Conservation (phyloP, 2,797 vertebrate genomes). For the Columba guinea region DNA sequence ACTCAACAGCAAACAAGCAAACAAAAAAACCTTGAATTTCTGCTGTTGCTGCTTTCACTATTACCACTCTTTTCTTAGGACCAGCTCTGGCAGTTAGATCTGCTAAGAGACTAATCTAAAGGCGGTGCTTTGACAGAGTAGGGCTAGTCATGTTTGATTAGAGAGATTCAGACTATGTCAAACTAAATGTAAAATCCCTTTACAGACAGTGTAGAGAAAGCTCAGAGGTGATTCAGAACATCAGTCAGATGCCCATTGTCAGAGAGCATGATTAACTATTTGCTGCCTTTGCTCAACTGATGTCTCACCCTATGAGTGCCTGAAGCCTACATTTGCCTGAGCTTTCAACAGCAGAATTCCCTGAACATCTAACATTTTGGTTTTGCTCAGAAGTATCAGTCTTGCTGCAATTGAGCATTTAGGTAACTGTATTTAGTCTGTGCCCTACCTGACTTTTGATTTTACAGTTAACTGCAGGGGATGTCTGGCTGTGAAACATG, state of each 20-base stretch:
- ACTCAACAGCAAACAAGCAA: not conserved
- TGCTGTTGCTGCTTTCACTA: not conserved
- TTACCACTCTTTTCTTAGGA: not conserved
- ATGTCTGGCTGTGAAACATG: not conserved
- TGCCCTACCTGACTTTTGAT: not conserved
- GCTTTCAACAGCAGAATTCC: not conserved
- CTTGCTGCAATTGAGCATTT: not conserved
- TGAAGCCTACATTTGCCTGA: not conserved
- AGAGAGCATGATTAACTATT: not conserved
- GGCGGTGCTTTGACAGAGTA: not conserved
- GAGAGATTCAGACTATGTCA: not conserved
- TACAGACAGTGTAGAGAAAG: not conserved
- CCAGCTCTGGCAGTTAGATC: not conserved
- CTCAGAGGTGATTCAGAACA: not conserved
- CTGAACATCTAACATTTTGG: not conserved
- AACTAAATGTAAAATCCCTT: not conserved
- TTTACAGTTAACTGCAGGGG: not conserved
- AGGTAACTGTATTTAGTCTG: not conserved
- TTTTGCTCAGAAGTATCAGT: not conserved
- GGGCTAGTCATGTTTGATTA: not conserved
- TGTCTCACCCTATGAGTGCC: not conserved
- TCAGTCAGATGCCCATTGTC: not conserved
- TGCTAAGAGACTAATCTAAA: not conserved
- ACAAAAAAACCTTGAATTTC: not conserved
- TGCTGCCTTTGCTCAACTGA: not conserved